Evolutionary conservation across 2,797 vertebrate species (phyloP), one percentile per base, ranked within the genome.

Genomic region (Prunella strophiata): DNA sequence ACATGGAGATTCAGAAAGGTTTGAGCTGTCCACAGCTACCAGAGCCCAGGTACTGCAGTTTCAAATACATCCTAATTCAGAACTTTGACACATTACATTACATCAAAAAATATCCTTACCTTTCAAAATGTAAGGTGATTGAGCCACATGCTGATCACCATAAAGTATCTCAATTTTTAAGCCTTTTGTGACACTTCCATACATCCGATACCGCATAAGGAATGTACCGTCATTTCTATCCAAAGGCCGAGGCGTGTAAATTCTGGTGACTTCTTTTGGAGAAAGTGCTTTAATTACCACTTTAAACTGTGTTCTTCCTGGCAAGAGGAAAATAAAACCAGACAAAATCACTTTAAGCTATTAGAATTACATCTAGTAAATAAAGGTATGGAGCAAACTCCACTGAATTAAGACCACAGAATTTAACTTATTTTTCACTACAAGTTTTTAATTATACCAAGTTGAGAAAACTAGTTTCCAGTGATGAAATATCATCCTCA

Each of bases 181-280:
- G n/a, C 99, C 99, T 67, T 88, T 89, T 9, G 27, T 85, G 29
- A 96, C 97, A 18, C 98, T 98, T 32, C 98, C 98, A 50, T 99
- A 99, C 94, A 99, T 98, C 20, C 99, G 98, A 78, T 99, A 99
- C 75, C 98, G 96, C 91, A 99, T 97, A 68, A 99, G 97, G 97
- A 99, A 99, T 29, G 99, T 98, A 13, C 99, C 99, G 70, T 99
- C 99, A 1, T 98, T 98, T 74, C 99, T 97, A 94, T 99, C 99
- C 97, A 99, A 95, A 47, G 98, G 98, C 3, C 96, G 95, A 21
- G 98, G 98, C 3, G 98, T 96, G 17, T 99, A 98, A 95, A 99
- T 98, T 18, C 98, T 98, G 76, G 98, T 73, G 75, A 96, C 93
- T 93, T 99, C 99, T 91, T 98, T 98, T 36, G 95, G 87, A 43